A percentile compares a stretch with the other conserved stretches of the same genome.
These are phyloP conservation scores for Watsonalla cultraria DNA, from an alignment of 2,888 invertebrate genomes.

Conservation along the genomic window DNA sequence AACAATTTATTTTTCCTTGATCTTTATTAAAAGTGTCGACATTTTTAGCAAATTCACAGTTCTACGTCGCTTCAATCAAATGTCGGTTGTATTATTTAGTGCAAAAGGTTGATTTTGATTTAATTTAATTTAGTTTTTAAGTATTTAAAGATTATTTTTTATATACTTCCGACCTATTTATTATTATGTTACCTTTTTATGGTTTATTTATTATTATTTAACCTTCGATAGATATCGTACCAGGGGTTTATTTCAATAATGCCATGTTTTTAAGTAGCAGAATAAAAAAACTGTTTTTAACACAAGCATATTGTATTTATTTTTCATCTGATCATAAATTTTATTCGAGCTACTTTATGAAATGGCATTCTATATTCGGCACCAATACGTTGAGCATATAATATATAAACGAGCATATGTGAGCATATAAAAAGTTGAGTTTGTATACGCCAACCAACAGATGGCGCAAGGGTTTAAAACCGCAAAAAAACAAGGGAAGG, in stretches of 20 bases:
- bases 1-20: neutral
- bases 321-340: no score
- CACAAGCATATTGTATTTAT: no score
- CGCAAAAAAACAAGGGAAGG: no score
- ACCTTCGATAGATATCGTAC: constrained; percentile 40
- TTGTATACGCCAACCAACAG: no score
- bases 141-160: constrained; percentile 73
- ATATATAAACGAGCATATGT: no score
- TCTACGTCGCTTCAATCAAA: constrained; percentile 26
- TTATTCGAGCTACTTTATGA: no score
- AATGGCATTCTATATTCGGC: no score
- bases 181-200: constrained; percentile 58
- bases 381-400: no score
- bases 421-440: no score
- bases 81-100: constrained; percentile 26
- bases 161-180: constrained; percentile 68
- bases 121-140: constrained; percentile 48
- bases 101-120: constrained; percentile 36
- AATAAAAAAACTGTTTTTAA: no score
- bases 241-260: constrained; percentile 32
- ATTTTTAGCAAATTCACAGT: neutral
- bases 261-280: neutral
- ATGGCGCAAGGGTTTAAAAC: no score
- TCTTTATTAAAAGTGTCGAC: neutral
- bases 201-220: constrained; percentile 49